Base-by-base conservation (phyloP, 2,113 vertebrate genomes). In the Collichthys lucidus region DNA sequence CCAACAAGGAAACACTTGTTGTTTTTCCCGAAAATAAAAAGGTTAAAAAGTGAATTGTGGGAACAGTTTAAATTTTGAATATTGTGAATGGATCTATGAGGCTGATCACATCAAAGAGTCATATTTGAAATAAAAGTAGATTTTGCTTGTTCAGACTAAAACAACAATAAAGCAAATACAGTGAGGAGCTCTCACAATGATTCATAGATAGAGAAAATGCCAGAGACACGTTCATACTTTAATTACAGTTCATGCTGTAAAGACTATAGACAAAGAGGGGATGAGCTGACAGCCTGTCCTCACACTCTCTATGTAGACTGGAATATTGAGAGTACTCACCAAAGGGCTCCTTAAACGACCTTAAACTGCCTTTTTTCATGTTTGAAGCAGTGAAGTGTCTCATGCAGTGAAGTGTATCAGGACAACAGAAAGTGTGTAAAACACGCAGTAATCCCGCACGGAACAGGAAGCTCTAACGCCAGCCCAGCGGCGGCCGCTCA, bases 311-410 rank as follows among this genome's bases (percentile, higher is more conserved):
- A 3, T 49, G 11, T 14, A 14, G 44, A 22, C 11, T 26, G 17
- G 0, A 4, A 35, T 35, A 24, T 67, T 50, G 35, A 40, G 35
- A 9, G 35, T 5, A 92, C 94, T 94, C 62, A 95, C 95, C 94
- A 29, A 91, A 87, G 3, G 90, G 82, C 64, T 95, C 92, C 76
- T 87, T 84, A 77, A 57, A 88, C 20, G 80, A 78, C 89, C 84
- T 92, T 71, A 95, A 63, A 60, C 83, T 94, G 89, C 80, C 2
- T 40, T 40, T 40, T 40, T 40, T 92, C 94, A 94, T 95, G 3
- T 75, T 92, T 15, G 77, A 49, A 40, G 79, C 76, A 2, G 19
- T 16, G 56, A 52, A 4, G 66, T 85, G 64, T 46, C 59, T 77
- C 85, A 80, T 71, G 31, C 49, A n/a, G 77, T 5, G 9, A 1